These are phyloP conservation scores for Motacilla tschutschensis DNA, from an alignment of 2,113 vertebrate genomes.

Conservation along the genomic window DNA sequence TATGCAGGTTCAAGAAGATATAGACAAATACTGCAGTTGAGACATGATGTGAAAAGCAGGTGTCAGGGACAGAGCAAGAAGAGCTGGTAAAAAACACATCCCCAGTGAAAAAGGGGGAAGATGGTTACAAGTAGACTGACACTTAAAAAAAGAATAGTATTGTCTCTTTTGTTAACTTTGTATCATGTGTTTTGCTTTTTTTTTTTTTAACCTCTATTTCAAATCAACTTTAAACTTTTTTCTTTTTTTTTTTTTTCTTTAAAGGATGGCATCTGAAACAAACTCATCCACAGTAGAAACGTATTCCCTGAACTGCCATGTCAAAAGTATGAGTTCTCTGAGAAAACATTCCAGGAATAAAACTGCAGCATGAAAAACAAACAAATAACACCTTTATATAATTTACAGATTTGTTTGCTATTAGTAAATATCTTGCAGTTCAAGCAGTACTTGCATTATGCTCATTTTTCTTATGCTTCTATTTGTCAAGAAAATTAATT, in stretches of 20 bases:
- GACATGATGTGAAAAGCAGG: background rate
- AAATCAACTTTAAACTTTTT: background rate
- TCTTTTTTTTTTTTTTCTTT: background rate
- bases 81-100: background rate
- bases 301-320: background rate
- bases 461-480: background rate
- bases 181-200: background rate
- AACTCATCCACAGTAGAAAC: background rate
- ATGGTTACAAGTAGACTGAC: background rate
- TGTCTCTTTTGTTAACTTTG: background rate
- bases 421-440: background rate
- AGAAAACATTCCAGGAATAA: background rate
- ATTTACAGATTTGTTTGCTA: background rate
- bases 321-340: background rate
- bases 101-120: background rate
- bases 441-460: background rate
- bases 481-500: background rate
- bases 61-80: background rate
- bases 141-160: background rate
- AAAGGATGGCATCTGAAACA: background rate
- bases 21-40: background rate
- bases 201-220: background rate
- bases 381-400: background rate
- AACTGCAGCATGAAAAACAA: background rate
- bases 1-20: background rate